These are phyloP conservation scores for Tetragonisca angustula DNA, from an alignment of 2,888 invertebrate species.

Conservation along the genomic window DNA sequence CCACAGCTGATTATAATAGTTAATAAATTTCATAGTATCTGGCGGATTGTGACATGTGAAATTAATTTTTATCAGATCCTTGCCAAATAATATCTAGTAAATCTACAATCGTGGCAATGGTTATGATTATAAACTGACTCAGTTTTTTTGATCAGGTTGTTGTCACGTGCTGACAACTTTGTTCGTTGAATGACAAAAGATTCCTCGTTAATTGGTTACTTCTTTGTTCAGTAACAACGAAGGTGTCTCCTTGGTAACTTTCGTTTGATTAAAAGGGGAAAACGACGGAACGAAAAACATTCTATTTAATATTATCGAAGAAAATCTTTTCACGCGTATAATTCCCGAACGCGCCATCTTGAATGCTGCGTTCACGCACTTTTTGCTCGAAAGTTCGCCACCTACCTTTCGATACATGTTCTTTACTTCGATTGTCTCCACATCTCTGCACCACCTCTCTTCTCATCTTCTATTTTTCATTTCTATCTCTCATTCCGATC, in stretches of 20 bases:
- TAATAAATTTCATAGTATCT: background rate
- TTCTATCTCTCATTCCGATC: slow-evolving; percentile 33
- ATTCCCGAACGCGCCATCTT: slow-evolving; percentile 37
- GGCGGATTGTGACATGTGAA: background rate
- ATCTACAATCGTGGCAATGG: too few relatives aligned
- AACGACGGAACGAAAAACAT: background rate
- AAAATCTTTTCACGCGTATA: background rate
- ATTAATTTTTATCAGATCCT: too few relatives aligned
- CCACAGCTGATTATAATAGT: background rate
- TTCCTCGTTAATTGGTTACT: background rate
- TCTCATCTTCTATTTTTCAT: slow-evolving; percentile 14
- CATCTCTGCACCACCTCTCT: slow-evolving; percentile 34
- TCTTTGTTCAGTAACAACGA: background rate
- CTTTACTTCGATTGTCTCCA: slow-evolving; percentile 25
- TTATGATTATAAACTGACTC: too few relatives aligned
- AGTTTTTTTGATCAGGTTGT: too few relatives aligned
- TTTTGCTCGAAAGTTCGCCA: slow-evolving; percentile 26
- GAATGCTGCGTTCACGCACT: slow-evolving; percentile 59
- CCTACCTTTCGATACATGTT: slow-evolving; percentile 42
- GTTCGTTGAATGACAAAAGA: background rate
- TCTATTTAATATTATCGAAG: background rate
- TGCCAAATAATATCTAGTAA: too few relatives aligned
- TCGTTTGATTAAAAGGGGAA: background rate
- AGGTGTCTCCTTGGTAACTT: rapidly evolving
- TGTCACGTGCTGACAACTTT: too few relatives aligned